A percentile compares a stretch with the other conserved stretches of the same genome.
phyloP scores from a whole-genome alignment of 2,888 invertebrate genomes.

The Atethmia centrago region DNA sequence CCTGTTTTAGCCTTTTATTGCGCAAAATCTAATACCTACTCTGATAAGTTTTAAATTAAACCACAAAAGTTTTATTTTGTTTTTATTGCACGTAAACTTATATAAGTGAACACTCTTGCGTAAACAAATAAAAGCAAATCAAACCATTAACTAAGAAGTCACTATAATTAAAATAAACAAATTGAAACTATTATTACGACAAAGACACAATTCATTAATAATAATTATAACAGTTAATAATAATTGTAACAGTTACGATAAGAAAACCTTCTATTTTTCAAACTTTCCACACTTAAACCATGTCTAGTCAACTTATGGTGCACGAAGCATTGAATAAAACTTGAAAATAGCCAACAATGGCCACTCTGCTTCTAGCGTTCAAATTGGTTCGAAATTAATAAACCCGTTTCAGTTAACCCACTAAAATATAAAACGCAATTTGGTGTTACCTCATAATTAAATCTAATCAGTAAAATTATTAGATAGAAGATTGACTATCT shows the following conservation, averaged over 20 bases:
- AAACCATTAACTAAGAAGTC: not conserved
- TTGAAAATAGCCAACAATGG: not conserved
- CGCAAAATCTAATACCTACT: no score
- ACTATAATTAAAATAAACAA: not conserved
- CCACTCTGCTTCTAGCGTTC: not conserved
- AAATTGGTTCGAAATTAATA: not conserved
- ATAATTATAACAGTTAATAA: not conserved
- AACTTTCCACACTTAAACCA: slow-evolving; percentile 9
- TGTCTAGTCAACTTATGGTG: not conserved
- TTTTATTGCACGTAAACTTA: no score
- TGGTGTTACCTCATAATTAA: slow-evolving; percentile 6
- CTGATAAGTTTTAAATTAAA: no score
- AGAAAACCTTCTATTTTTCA: not conserved
- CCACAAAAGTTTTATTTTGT: no score
- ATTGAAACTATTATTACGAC: not conserved
- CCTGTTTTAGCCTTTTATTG: no score
- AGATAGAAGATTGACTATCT: not conserved
- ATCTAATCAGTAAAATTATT: not conserved
- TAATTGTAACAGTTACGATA: not conserved
- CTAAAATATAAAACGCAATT: slow-evolving; percentile 8
- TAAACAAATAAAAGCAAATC: slow-evolving; percentile 24
- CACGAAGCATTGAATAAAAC: not conserved
- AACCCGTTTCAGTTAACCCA: not conserved
- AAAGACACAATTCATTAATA: not conserved
- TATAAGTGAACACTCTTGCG: no score